Percentiles rank a stretch among this genome's conserved stretches.
Evolutionary conservation across 2,888 invertebrate genomes (phyloP).

Genomic region (Lycia hirtaria): DNA sequence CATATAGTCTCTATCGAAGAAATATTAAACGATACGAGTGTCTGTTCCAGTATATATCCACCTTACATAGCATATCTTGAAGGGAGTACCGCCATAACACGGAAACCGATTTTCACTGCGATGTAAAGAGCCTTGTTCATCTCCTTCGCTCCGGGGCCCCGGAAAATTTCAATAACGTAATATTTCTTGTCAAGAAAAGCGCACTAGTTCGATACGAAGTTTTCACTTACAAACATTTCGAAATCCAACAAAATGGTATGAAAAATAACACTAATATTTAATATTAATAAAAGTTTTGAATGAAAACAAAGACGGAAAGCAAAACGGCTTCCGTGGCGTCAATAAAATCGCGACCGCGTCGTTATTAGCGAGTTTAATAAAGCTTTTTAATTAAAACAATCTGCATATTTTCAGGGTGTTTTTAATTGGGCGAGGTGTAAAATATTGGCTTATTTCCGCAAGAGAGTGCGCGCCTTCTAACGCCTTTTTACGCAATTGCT

Average conservation of each 20-base stretch:
- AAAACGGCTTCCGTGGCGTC: background rate
- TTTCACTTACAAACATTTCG: background rate
- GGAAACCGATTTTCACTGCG: constrained; percentile 49
- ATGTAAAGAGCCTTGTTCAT: constrained; percentile 48
- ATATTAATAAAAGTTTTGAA: too few relatives aligned
- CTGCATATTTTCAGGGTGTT: constrained; percentile 14
- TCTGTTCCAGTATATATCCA: constrained; percentile 23
- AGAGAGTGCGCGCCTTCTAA: background rate
- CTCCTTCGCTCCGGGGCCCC: constrained; percentile 56
- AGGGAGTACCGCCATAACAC: constrained; percentile 35
- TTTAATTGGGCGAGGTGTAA: constrained; percentile 9
- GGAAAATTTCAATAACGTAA: constrained; percentile 71
- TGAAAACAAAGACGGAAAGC: background rate
- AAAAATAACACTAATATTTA: background rate
- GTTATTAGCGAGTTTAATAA: constrained; percentile 14
- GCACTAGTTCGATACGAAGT: constrained; percentile 46
- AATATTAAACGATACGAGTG: background rate
- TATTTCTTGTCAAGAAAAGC: constrained; percentile 56
- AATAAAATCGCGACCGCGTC: constrained; percentile 1
- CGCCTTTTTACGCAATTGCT: too few relatives aligned
- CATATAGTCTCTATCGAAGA: background rate
- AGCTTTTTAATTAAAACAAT: constrained; percentile 15
- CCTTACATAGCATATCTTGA: constrained; percentile 44
- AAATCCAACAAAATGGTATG: background rate
- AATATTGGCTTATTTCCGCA: constrained; percentile 1